phyloP scores from a whole-genome alignment of 2,113 vertebrate species.

The Apaloderma vittatum region DNA sequence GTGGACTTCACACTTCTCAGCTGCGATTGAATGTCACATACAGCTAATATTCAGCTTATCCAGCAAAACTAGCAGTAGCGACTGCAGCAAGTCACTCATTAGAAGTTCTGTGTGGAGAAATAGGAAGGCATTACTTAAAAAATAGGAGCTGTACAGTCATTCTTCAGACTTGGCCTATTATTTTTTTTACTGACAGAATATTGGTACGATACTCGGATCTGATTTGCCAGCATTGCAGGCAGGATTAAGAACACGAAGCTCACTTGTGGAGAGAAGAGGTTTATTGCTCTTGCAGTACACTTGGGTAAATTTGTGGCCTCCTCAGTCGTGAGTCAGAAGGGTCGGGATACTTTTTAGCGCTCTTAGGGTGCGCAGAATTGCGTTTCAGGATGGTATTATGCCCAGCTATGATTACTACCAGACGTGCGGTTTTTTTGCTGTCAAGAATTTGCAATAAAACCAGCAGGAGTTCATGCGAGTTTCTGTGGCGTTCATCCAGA shows the following conservation, averaged over 20 bases:
- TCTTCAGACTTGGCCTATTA: not conserved
- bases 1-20: not conserved
- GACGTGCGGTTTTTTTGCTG: slow-evolving; percentile 59
- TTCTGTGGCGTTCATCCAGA: slow-evolving; percentile 55
- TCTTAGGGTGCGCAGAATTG: slow-evolving; percentile 52
- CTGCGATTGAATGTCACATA: not conserved
- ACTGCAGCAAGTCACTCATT: not conserved
- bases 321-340: slow-evolving; percentile 48
- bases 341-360: slow-evolving; percentile 66
- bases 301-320: not conserved
- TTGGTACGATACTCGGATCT: not conserved
- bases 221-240: slow-evolving; percentile 15
- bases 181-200: not conserved
- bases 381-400: slow-evolving; percentile 60
- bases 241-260: slow-evolving; percentile 35
- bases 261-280: not conserved
- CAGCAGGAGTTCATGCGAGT: slow-evolving; percentile 60
- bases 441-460: slow-evolving; percentile 66
- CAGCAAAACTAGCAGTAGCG: not conserved
- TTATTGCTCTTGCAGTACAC: not conserved
- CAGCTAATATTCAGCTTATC: not conserved
- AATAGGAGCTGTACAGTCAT: not conserved
- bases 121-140: not conserved
- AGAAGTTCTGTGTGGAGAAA: not conserved
- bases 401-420: slow-evolving; percentile 70